Conservation (phyloP, 1,140 invertebrate genomes). For the Drosophila rhopaloa region DNA sequence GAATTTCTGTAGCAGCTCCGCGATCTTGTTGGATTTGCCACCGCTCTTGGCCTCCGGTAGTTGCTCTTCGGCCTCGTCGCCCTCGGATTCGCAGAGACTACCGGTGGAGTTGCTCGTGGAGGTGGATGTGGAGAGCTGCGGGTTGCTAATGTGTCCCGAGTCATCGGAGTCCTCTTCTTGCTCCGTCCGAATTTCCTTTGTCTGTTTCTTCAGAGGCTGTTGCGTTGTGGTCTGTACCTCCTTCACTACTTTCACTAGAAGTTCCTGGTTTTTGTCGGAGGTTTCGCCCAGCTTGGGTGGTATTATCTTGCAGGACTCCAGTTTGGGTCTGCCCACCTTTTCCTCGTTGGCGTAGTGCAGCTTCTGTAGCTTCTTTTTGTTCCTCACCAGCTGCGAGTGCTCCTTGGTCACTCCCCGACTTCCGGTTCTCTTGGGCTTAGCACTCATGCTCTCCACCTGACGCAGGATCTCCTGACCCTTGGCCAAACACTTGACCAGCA, state of each 20-base stretch:
- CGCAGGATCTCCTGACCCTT: slow-evolving; percentile 81
- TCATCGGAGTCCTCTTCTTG: slow-evolving; percentile 88
- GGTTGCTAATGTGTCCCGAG: slow-evolving; percentile 91
- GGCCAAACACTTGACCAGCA: slow-evolving; percentile 80
- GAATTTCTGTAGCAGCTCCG: slow-evolving; percentile 71
- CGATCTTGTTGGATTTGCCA: slow-evolving; percentile 62
- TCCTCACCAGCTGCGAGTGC: slow-evolving; percentile 45
- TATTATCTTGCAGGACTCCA: slow-evolving; percentile 82
- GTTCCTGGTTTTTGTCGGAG: slow-evolving; percentile 74
- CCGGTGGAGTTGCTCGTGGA: slow-evolving; percentile 66
- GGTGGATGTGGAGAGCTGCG: slow-evolving; percentile 58
- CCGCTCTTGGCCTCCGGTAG: slow-evolving; percentile 10
- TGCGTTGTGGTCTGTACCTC: slow-evolving; percentile 18
- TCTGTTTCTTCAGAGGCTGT: slow-evolving; percentile 24
- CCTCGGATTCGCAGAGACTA: slow-evolving; percentile 71
- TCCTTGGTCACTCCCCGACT: slow-evolving; percentile 63
- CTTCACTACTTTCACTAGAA: slow-evolving; percentile 74
- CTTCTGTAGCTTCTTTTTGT: slow-evolving; percentile 66
- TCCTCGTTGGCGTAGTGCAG: slow-evolving; percentile 78
- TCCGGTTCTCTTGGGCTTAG: slow-evolving; percentile 28
- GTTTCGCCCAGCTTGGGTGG: slow-evolving; percentile 79
- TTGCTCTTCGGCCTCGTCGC: slow-evolving; percentile 32
- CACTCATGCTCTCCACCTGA: slow-evolving; percentile 76
- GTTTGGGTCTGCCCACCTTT: slow-evolving; percentile 64
- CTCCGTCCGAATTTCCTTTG: slow-evolving; percentile 24